Percentiles rank a stretch among this genome's conserved stretches.
Evolutionary conservation across 2,113 vertebrate species (phyloP).

Genomic region (Ovibos moschatus): DNA sequence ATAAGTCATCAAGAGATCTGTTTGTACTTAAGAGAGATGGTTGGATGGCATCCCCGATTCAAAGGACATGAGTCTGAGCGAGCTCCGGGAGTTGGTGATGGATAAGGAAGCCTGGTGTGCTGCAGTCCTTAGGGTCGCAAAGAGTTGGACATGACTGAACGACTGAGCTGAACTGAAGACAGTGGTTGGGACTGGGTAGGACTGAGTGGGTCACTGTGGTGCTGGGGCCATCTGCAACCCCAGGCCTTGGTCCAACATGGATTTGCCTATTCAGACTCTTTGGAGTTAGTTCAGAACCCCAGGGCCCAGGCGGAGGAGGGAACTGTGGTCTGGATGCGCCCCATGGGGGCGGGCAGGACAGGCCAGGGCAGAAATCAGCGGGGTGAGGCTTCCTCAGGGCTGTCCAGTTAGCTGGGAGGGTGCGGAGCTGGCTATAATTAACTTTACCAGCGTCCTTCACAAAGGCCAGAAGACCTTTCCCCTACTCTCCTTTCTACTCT

Average conservation of each 20-base stretch:
- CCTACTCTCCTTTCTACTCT: constrained; percentile 29
- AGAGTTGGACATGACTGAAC: not conserved
- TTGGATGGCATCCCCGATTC: not conserved
- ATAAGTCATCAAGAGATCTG: not conserved
- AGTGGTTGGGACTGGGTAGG: not conserved
- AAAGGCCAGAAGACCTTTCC: constrained; percentile 46
- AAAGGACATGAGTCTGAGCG: not conserved
- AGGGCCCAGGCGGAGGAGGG: not conserved
- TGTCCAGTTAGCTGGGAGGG: constrained; percentile 68
- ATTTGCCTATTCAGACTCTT: not conserved
- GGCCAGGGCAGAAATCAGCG: constrained; percentile 47
- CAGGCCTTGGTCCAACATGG: not conserved
- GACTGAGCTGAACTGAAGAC: not conserved
- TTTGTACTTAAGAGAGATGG: not conserved
- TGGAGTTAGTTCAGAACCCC: not conserved
- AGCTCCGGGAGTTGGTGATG: accelerated
- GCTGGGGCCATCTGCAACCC: not conserved
- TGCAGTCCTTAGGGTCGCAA: not conserved
- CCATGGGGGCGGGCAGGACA: constrained; percentile 28
- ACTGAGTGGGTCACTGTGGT: not conserved
- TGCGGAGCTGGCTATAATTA: constrained; percentile 62
- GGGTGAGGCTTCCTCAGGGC: constrained; percentile 50
- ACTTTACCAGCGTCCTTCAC: constrained; percentile 67
- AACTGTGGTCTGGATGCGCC: constrained; percentile 15
- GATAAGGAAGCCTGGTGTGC: not conserved